Conservation (phyloP, 2,113 vertebrate genomes). For the Laticauda colubrina region DNA sequence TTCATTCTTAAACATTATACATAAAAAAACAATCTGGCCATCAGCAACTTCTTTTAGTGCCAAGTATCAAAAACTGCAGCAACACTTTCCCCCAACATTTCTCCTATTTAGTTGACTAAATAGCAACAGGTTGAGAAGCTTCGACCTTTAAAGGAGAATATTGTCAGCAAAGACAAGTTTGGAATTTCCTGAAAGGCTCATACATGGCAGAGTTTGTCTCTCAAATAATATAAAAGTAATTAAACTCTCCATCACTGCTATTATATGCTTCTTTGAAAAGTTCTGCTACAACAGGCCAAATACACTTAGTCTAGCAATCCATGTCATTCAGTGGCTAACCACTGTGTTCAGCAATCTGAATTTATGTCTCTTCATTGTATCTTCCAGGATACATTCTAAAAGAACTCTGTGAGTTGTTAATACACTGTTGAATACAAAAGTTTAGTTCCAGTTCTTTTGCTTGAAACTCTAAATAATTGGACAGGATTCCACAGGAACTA, state of each 20-base stretch:
- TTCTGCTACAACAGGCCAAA: background rate
- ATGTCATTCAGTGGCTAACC: background rate
- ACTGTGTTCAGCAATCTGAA: background rate
- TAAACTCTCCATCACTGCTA: background rate
- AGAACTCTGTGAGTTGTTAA: background rate
- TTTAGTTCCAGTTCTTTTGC: background rate
- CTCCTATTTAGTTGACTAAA: background rate
- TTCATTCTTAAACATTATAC: background rate
- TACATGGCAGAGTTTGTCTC: background rate
- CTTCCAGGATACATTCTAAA: background rate
- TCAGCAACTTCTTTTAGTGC: background rate
- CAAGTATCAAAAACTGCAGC: background rate
- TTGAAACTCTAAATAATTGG: background rate
- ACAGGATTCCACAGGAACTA: background rate
- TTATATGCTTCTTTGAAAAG: background rate
- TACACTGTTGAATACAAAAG: background rate
- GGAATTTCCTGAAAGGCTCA: background rate
- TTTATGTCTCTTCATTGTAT: background rate
- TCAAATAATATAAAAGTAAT: background rate
- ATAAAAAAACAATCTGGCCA: background rate
- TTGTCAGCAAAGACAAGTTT: background rate
- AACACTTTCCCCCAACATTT: background rate
- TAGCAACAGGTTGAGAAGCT: background rate
- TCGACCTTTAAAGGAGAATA: background rate
- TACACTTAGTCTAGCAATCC: background rate